Base-by-base conservation (phyloP, 2,113 vertebrate genomes). In the Hydrolagus affinis region DNA sequence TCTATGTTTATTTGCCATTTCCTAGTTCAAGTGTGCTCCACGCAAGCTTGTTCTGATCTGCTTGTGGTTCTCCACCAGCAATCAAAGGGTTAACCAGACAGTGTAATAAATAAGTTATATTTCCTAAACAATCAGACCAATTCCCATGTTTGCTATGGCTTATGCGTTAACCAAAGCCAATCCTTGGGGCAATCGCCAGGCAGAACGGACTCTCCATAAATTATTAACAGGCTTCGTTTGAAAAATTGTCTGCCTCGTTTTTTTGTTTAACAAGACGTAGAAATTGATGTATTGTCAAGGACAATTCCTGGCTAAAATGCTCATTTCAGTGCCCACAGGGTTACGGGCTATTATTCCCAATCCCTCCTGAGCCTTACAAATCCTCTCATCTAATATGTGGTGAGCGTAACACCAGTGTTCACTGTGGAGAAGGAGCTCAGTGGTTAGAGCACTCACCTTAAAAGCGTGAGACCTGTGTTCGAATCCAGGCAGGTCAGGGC, bases 221-320 rank as follows among this genome's bases (percentile, higher is more conserved):
- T 83, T 32, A 83, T 83, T 83, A 83, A 80, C 8, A 2, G 59
- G 78, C 60, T 30, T 66, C 32, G 78, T 62, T 66, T 32, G 78
- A 66, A 62, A 21, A 66, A 32, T 23, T 19, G 23, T 25, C 25
- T 66, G 78, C 10, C 62, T 28, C 19, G n/a, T n/a, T 83, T n/a
- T 83, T 83, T 83, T 83, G 78, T 66, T 83, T 83, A 83, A 83
- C 78, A 83, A 83, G 78, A 10, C 15, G 14, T 32, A 83, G 66
- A 83, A 32, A 83, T 83, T 83, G 32, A 83, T 83, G 17, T 66
- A 1, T 8, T 66, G 28, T 6, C 66, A 62, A 83, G 66, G 78
- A 68, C 78, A 83, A 66, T 60, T 83, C 15, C 15, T 66, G 62
- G 78, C 60, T 66, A 83, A 83, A 83, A 68, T 66, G 60, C 15